Evolutionary conservation across 2,797 vertebrate genomes (phyloP).

Genomic region (Telmatherina bonti): DNA sequence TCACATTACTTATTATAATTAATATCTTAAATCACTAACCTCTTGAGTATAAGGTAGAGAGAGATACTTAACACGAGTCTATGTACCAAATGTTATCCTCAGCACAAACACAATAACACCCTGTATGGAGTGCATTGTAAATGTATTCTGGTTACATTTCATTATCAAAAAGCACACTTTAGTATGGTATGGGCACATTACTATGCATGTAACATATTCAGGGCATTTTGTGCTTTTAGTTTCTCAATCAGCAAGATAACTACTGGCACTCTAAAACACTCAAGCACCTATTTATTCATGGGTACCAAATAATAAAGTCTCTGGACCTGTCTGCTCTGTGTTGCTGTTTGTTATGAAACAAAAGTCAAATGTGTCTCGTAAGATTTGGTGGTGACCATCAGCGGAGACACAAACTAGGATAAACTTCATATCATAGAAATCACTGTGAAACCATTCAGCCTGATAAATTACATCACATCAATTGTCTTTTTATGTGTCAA

Average conservation of each 20-base stretch:
- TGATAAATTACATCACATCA: neutral
- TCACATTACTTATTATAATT: slow-evolving; percentile 57
- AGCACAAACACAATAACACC: slow-evolving; percentile 71
- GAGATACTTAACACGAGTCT: slow-evolving; percentile 66
- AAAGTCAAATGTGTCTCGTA: neutral
- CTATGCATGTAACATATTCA: slow-evolving; percentile 87
- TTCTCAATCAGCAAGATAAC: slow-evolving; percentile 75
- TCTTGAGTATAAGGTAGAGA: slow-evolving; percentile 72
- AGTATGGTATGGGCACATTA: slow-evolving; percentile 81
- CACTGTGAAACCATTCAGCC: neutral
- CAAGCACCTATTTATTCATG: slow-evolving; percentile 77
- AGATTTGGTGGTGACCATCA: neutral
- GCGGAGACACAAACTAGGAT: neutral
- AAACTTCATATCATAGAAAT: neutral
- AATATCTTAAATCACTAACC: slow-evolving; percentile 72
- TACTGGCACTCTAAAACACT: slow-evolving; percentile 76
- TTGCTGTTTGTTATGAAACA: slow-evolving; percentile 11
- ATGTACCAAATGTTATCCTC: slow-evolving; percentile 74
- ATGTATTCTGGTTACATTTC: slow-evolving; percentile 67
- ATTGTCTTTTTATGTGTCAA: neutral
- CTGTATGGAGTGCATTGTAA: slow-evolving; percentile 66
- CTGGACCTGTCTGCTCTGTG: slow-evolving; percentile 67
- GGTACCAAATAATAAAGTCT: slow-evolving; percentile 82
- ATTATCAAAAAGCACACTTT: slow-evolving; percentile 79
- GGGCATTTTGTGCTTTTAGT: slow-evolving; percentile 82